Conservation (phyloP, 2,797 vertebrate species). For the Sebastes umbrosus region DNA sequence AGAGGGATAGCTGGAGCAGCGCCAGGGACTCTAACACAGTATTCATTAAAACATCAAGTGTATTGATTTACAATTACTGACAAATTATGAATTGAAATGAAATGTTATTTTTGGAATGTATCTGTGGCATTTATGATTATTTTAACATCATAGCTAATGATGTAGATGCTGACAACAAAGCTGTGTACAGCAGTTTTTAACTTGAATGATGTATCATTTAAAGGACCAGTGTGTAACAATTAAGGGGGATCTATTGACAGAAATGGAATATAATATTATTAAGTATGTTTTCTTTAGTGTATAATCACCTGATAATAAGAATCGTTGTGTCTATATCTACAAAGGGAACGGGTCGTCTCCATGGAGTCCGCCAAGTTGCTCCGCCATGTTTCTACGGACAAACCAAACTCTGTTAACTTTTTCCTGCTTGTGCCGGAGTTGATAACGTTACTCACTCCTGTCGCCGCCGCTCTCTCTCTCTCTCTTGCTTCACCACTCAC, state of each 20-base stretch:
- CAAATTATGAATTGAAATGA: not conserved
- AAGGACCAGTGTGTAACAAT: not conserved
- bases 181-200: not conserved
- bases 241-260: too few species aligned
- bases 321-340: too few species aligned
- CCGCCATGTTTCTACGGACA: too few species aligned
- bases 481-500: too few species aligned
- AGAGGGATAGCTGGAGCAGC: not conserved
- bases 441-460: too few species aligned
- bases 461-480: too few species aligned
- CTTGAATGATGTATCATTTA: not conserved
- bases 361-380: rapidly evolving
- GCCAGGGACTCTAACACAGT: not conserved
- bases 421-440: too few species aligned
- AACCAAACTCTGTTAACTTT: too few species aligned
- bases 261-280: too few species aligned
- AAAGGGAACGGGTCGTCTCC: too few species aligned
- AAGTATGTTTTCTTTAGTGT: too few species aligned
- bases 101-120: not conserved
- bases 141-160: not conserved
- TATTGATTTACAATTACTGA: not conserved
- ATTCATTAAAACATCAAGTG: rapidly evolving
- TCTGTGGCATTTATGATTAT: not conserved
- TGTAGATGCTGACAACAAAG: not conserved
- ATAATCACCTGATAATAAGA: too few species aligned